Evolutionary conservation across 2,888 invertebrate genomes (phyloP), one percentile per base, ranked within the genome.

Genomic region (Venustoraphidia nigricollis): DNA sequence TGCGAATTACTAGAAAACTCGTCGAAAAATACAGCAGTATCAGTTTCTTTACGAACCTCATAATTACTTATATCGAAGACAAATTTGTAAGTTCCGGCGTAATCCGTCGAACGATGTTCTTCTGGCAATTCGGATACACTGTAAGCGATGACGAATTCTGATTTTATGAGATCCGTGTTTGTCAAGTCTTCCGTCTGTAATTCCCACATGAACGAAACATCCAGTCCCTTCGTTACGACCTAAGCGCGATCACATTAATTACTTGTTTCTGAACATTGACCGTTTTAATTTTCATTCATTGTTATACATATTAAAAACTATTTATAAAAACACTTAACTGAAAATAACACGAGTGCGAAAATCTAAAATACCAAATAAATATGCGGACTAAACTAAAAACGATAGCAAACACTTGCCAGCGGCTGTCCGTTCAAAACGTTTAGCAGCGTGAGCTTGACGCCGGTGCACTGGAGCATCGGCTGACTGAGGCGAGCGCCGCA

Each of bases 171-270:
- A 57, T 66, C 51, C 56, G 67, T 50, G 60, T 72, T 54, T 57
- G 68, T 53, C 51, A 58, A 59, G 55, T 64, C 41, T 52, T 62
- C 64, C 44, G 65, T 60, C 51, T 69, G 62, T 37, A 69, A 67
- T 63, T 92, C 88, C 84, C 91, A 93, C 71, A 92, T 76, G 62
- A 83, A 90, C 0, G 86, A 85, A 0, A 83, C 81, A 46, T 77
- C 83, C 52, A 84, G 76, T 1, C 84, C 81, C 57, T 80, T 81
- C 50, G 79, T 78, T 46, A 91, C 80, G 52, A 72, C 66, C 82
- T 82, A 62, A 13, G 64, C 61, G 6, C 27, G 27, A 27, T 27
- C 3, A 6, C 27, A 27, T 27, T 27, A 27, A 27, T 6, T n/a
- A n/a, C n/a, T n/a, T n/a, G n/a, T n/a, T n/a, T n/a, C n/a, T n/a